Conservation (phyloP, 2,113 vertebrate genomes). For the Mionectes macconnelli region DNA sequence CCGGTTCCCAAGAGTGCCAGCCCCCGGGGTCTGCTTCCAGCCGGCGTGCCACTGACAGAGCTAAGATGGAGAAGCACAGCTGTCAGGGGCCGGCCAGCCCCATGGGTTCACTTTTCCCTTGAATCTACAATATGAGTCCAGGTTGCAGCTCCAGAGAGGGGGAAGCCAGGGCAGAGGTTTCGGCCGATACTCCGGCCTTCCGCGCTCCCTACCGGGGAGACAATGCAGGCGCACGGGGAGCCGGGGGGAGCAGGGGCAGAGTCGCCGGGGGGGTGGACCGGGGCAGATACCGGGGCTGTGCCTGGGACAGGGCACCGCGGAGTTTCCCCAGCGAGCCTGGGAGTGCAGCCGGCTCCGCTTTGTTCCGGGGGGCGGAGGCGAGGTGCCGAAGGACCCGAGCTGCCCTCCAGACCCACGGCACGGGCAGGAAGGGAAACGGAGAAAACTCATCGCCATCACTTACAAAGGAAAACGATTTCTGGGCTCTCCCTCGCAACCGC, state of each 20-base stretch:
- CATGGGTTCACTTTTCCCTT: neutral
- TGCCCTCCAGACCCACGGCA: neutral
- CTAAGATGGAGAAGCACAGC: neutral
- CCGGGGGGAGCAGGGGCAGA: neutral
- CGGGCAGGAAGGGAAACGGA: neutral
- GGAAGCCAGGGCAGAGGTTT: neutral
- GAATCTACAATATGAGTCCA: fast-evolving
- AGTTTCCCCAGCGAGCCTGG: neutral
- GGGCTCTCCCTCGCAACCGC: neutral
- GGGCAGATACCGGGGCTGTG: neutral
- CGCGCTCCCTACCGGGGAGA: neutral
- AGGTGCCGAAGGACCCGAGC: neutral
- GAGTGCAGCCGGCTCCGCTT: neutral
- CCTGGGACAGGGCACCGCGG: neutral
- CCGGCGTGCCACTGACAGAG: neutral
- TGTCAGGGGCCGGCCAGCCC: neutral
- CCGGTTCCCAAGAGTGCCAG: neutral
- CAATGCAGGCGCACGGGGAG: neutral
- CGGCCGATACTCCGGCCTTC: neutral
- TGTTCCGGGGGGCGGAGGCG: neutral
- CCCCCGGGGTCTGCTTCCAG: neutral
- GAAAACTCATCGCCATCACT: slow-evolving; percentile 15
- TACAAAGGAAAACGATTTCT: slow-evolving; percentile 22
- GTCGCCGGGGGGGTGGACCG: neutral
- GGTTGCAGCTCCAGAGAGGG: neutral